A percentile compares a stretch with the other conserved stretches of the same genome.
Conservation (phyloP, 1,140 invertebrate species). For the Drosophila repleta region DNA sequence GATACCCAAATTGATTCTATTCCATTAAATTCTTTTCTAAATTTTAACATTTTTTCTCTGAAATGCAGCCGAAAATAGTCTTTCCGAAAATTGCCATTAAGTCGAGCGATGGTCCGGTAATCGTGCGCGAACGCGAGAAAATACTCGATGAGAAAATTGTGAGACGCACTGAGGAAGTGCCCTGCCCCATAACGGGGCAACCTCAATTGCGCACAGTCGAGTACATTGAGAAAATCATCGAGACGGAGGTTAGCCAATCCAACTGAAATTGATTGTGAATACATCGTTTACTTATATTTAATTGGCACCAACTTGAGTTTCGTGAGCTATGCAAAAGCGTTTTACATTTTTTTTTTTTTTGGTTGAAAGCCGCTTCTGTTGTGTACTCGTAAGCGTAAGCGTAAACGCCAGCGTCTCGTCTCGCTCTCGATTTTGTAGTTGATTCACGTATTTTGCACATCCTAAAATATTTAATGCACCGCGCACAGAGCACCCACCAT, state of each 20-base stretch:
- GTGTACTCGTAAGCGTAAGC: conserved; percentile 40
- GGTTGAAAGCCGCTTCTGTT: conserved; percentile 54
- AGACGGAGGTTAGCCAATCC: conserved; percentile 92
- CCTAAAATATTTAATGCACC: conserved; percentile 24
- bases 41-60: conserved; percentile 11
- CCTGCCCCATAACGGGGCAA: conserved; percentile 93
- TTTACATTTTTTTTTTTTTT: conserved; percentile 38
- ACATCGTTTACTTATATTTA: conserved; percentile 42
- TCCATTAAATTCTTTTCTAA: not conserved
- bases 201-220: conserved; percentile 94
- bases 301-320: conserved; percentile 69
- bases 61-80: conserved; percentile 76
- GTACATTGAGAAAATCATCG: conserved; percentile 97
- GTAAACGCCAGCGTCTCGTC: conserved; percentile 40
- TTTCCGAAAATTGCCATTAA: conserved; percentile 93
- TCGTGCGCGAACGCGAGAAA: conserved; percentile 94
- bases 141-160: conserved; percentile 94
- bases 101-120: conserved; percentile 91
- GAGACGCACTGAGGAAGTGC: conserved; percentile 93
- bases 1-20: conserved; percentile 4
- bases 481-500: conserved; percentile 27
- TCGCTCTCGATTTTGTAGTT: conserved; percentile 38
- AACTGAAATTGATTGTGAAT: conserved; percentile 46
- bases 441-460: conserved; percentile 51
- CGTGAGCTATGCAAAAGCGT: conserved; percentile 45